A percentile compares a stretch with the other conserved stretches of the same genome.
phyloP scores from a whole-genome alignment of 2,888 invertebrate genomes.

The Caenorhabditis becei region DNA sequence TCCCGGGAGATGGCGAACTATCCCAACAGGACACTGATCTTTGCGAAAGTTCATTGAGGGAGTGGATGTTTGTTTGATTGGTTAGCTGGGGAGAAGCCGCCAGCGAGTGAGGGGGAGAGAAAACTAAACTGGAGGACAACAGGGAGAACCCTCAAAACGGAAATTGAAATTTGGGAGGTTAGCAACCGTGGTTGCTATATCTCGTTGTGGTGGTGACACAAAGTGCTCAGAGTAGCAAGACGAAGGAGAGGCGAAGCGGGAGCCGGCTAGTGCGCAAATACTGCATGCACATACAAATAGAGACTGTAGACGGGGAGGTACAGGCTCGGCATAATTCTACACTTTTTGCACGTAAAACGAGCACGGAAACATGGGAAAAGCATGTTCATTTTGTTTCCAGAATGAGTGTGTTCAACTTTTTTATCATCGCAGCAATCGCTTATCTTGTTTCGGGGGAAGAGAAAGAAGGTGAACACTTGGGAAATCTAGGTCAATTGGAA shows the following conservation, averaged over 20 bases:
- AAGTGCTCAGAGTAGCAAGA: slow-evolving; percentile 23
- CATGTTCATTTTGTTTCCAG: background rate
- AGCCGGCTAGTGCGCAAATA: slow-evolving; percentile 43
- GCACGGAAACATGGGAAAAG: background rate
- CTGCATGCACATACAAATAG: slow-evolving; percentile 37
- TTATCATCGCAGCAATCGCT: background rate
- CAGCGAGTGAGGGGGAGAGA: background rate
- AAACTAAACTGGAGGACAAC: background rate
- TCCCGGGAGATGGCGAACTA: slow-evolving; percentile 2
- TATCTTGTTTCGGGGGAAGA: background rate
- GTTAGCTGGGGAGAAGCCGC: background rate
- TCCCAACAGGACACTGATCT: slow-evolving; percentile 20
- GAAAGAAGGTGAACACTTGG: background rate
- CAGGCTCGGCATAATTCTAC: background rate
- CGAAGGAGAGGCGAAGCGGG: slow-evolving; percentile 18
- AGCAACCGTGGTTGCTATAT: slow-evolving; percentile 44
- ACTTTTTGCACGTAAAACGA: slow-evolving; percentile 5
- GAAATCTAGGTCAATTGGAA: background rate
- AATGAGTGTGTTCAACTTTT: background rate
- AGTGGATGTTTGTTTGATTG: background rate
- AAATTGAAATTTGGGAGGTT: slow-evolving; percentile 28
- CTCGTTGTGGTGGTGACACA: background rate
- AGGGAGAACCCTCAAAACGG: background rate
- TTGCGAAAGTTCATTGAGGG: background rate
- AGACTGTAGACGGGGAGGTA: slow-evolving; percentile 3